phyloP scores from a whole-genome alignment of 2,888 invertebrate genomes.

The Conchocele bisecta region DNA sequence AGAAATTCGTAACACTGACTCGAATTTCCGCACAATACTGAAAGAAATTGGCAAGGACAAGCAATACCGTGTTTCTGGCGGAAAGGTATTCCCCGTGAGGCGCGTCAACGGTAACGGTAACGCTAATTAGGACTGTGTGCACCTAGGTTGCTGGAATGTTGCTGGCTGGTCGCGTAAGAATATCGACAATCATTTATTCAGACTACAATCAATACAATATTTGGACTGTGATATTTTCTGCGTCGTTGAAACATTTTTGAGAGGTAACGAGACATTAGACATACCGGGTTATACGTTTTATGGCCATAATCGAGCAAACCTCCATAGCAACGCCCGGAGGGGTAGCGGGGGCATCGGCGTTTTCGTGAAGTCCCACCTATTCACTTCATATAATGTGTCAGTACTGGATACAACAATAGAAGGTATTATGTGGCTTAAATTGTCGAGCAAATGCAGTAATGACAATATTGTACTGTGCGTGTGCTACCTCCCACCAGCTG shows the following conservation, averaged over 20 bases:
- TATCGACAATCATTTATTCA: background rate
- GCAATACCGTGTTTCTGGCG: background rate
- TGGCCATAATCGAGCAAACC: conserved; percentile 7
- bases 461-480: conserved; percentile 9
- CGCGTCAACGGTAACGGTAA: background rate
- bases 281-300: conserved; percentile 5
- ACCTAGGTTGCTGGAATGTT: conserved; percentile 16
- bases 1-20: conserved; percentile 6
- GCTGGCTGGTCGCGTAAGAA: conserved; percentile 14
- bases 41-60: conserved; percentile 17
- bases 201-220: background rate
- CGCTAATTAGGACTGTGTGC: conserved; percentile 6
- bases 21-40: conserved; percentile 6
- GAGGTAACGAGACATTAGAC: background rate
- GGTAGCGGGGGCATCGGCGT: conserved; percentile 24
- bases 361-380: background rate
- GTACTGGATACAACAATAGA: conserved; percentile 2
- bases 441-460: too few species aligned
- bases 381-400: background rate
- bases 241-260: conserved; percentile 14
- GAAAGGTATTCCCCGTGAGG: background rate
- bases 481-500: conserved; percentile 6
- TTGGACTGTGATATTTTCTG: conserved; percentile 13
- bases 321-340: conserved; percentile 9
- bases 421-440: conserved; percentile 15